Evolutionary conservation across 2,888 invertebrate species (phyloP).

Genomic region (Punctoribates punctum): DNA sequence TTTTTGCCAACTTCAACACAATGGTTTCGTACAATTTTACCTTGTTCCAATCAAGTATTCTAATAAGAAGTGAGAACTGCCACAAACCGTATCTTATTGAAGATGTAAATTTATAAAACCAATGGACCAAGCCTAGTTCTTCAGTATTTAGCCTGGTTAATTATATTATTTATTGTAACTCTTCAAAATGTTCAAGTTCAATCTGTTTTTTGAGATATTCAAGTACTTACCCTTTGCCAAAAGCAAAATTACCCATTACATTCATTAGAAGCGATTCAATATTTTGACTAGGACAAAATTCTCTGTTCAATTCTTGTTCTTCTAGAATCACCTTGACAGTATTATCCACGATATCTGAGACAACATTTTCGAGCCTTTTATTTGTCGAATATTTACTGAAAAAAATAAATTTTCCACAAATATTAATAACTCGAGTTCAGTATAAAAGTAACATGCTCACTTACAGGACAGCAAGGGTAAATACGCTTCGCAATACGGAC

Average conservation of each 20-base stretch:
- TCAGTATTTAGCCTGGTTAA: too few relatives aligned
- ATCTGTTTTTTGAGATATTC: too few relatives aligned
- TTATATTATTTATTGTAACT: too few relatives aligned
- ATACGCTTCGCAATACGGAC: too few relatives aligned
- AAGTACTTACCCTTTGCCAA: too few relatives aligned
- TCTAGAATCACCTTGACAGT: not conserved
- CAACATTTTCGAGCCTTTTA: not conserved
- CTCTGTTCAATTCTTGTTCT: not conserved
- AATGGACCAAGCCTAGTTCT: too few relatives aligned
- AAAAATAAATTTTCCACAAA: too few relatives aligned
- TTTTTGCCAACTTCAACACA: not conserved
- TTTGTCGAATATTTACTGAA: not conserved
- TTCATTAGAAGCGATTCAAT: too few relatives aligned
- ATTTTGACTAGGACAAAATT: too few relatives aligned
- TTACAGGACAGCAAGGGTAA: too few relatives aligned
- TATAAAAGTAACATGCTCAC: not conserved
- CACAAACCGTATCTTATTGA: not conserved
- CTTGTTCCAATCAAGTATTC: not conserved
- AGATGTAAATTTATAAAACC: not conserved
- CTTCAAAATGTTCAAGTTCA: too few relatives aligned
- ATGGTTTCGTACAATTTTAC: not conserved
- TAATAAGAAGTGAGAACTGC: not conserved
- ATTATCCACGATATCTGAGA: constrained; percentile 1
- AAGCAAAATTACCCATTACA: too few relatives aligned
- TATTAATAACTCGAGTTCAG: not conserved